Base-by-base conservation (phyloP, 2,888 invertebrate genomes). In the Deilephila porcellus region DNA sequence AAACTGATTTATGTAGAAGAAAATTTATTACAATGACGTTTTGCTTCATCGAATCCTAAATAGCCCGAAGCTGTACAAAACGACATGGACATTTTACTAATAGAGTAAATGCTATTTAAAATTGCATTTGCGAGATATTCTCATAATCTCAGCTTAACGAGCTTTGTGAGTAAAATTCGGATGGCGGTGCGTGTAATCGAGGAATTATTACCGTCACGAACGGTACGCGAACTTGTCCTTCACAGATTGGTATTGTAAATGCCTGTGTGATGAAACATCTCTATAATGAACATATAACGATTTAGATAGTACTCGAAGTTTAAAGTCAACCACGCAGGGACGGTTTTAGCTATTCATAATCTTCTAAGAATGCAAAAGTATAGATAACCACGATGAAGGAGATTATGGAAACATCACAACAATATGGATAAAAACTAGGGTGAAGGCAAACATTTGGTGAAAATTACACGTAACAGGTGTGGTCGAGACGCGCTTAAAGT, bases 171-270 rank as follows among this genome's bases (percentile, higher is more conserved):
- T 37, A 37, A 64, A 37, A n/a, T 64, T 34, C n/a, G 64, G 20
- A 64, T 63, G 70, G 74, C 73, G 72, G 71, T 34, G 70, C 74
- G 59, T 76, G 75, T 78, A 80, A 81, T 79, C 81, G 80, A 78
- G 78, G 76, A 79, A 80, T 79, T 81, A 76, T 75, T 77, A 71
- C 67, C 80, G 80, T 83, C 83, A 82, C 78, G 81, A 81, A 80
- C 73, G 75, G 74, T 74, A 74, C 79, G 81, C 79, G 83, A 86
- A 83, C 81, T 85, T 85, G 80, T 85, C 85, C 83, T 83, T 76
- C 71, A 71, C 73, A 73, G 62, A 73, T 52, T 29, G 37, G 45
- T 32, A 73, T 70, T 64, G 70, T 73, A 73, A 73, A 73, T 62
- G 29, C 19, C 70, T 52, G n/a, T 53, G 19, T 73, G 73, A 53